Percentiles rank a stretch among this genome's conserved stretches.
Conservation (phyloP, 2,797 vertebrate species). For the Poeciliopsis presidionis region DNA sequence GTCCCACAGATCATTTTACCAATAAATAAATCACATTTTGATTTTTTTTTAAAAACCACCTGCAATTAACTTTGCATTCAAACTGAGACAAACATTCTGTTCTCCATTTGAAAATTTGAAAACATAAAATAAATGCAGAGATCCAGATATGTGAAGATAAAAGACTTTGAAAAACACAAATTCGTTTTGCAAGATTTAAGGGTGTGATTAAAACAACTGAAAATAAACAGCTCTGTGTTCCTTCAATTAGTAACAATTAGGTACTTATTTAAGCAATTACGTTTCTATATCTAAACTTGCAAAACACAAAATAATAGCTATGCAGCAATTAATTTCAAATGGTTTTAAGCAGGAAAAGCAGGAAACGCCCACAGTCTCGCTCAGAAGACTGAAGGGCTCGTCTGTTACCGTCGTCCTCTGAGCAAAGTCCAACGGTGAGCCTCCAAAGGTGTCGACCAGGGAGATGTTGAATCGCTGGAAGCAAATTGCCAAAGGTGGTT, state of each 20-base stretch:
- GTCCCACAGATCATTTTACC: not conserved
- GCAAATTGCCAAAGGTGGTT: constrained; percentile 83
- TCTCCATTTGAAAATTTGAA: not conserved
- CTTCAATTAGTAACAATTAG: not conserved
- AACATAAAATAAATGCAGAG: not conserved
- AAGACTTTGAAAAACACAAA: not conserved
- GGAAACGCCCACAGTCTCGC: constrained; percentile 68
- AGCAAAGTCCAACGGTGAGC: constrained; percentile 18
- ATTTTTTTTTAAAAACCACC: not conserved
- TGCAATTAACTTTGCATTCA: not conserved
- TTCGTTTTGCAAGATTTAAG: not conserved
- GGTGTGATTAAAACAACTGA: not conserved
- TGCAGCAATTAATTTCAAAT: constrained; percentile 11
- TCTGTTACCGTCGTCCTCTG: constrained; percentile 56
- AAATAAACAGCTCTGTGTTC: not conserved
- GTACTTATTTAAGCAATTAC: not conserved
- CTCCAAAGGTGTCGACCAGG: constrained; percentile 43
- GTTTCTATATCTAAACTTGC: not conserved
- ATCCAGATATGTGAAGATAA: not conserved
- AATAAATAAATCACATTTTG: not conserved
- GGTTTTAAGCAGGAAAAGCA: constrained; percentile 34
- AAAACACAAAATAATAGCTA: constrained; percentile 16
- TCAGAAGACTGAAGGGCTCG: constrained; percentile 19
- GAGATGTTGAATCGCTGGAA: constrained; percentile 64
- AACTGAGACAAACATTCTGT: not conserved